Conservation (phyloP, 2,113 vertebrate genomes). For the Pluvialis apricaria region DNA sequence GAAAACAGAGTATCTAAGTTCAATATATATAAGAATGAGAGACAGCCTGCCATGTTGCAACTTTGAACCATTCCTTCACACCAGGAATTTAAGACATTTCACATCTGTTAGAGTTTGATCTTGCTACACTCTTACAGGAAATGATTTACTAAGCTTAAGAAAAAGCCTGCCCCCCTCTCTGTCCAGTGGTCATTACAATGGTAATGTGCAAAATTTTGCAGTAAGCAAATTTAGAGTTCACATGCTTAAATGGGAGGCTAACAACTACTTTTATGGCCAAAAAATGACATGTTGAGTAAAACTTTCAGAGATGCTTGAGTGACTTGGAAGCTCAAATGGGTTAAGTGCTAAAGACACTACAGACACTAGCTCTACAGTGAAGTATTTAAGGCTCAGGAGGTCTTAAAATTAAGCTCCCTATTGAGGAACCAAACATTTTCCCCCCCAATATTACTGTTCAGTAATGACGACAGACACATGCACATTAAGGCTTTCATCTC, state of each 20-base stretch:
- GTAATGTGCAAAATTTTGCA: background rate
- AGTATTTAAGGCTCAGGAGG: background rate
- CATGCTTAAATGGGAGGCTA: background rate
- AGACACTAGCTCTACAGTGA: background rate
- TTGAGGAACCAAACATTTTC: background rate
- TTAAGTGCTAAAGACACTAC: fast-evolving
- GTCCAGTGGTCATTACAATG: background rate
- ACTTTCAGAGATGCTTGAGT: background rate
- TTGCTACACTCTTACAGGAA: background rate
- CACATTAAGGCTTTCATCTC: background rate
- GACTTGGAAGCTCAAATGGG: background rate
- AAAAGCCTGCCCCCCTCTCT: background rate
- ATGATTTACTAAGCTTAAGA: background rate
- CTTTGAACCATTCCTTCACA: background rate
- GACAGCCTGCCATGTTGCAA: background rate
- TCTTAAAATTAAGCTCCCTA: background rate
- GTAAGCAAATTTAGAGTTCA: background rate
- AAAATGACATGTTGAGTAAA: background rate
- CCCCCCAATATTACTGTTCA: background rate
- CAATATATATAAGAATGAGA: background rate
- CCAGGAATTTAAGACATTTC: background rate
- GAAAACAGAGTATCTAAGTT: background rate
- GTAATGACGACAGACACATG: background rate
- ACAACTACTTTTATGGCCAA: background rate
- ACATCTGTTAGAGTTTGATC: background rate